Percentiles rank a stretch among this genome's conserved stretches.
Evolutionary conservation across 1,140 invertebrate genomes (phyloP).

Genomic region (Diachasma alloeum): DNA sequence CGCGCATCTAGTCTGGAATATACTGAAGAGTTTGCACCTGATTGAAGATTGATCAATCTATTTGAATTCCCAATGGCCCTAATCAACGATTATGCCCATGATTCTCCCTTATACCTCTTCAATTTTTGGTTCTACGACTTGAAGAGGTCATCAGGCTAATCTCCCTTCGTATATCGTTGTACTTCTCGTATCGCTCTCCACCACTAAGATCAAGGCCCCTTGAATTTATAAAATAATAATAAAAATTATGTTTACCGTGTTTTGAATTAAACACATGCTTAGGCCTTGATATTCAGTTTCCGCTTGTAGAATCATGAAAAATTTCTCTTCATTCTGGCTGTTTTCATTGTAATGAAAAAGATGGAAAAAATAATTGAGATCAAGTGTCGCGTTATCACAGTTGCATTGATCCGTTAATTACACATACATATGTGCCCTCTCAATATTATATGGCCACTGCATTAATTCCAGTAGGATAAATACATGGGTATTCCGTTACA

Average conservation of each 20-base stretch:
- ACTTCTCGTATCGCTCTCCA: no score
- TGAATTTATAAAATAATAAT: no score
- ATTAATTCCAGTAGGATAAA: background rate
- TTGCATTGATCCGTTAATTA: constrained; percentile 12
- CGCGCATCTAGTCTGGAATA: constrained; percentile 5
- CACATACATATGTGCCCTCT: background rate
- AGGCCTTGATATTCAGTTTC: background rate
- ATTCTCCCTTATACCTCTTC: background rate
- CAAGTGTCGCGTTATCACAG: background rate
- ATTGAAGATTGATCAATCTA: background rate
- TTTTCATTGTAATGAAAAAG: background rate
- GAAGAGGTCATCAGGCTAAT: background rate
- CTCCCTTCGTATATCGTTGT: background rate
- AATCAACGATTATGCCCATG: background rate
- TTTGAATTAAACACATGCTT: background rate
- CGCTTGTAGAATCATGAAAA: background rate
- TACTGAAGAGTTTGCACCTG: constrained; percentile 16
- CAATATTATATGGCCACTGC: no score
- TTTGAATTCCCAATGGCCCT: background rate
- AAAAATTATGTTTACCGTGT: no score
- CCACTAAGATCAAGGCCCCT: no score
- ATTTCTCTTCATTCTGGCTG: background rate
- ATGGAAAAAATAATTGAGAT: background rate
- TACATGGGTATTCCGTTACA: background rate
- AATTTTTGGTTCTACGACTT: background rate